Evolutionary conservation across 2,888 invertebrate genomes (phyloP).

Genomic region (Epinotia ramella): DNA sequence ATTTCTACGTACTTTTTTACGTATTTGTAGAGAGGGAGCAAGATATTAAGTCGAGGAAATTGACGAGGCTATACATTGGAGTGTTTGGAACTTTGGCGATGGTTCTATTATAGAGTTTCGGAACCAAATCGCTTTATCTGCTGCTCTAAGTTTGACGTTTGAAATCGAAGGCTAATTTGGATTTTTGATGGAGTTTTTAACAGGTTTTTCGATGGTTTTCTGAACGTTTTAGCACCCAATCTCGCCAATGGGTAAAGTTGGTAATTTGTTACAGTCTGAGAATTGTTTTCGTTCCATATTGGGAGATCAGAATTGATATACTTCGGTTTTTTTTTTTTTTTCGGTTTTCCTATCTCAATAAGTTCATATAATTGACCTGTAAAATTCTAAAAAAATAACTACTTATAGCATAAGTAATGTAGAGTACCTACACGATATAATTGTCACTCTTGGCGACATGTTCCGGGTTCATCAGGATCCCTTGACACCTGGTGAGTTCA

Average conservation of each 20-base stretch:
- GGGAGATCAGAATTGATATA: neutral
- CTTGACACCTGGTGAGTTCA: too few relatives aligned
- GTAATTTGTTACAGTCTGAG: neutral
- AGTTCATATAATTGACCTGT: too few relatives aligned
- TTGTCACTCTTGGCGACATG: too few relatives aligned
- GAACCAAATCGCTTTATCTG: conserved; percentile 49
- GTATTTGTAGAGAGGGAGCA: neutral
- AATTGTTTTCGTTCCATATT: conserved; percentile 5
- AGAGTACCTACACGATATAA: too few relatives aligned
- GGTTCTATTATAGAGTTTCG: conserved; percentile 53
- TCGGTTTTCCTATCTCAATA: neutral
- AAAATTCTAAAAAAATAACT: too few relatives aligned
- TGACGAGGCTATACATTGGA: neutral
- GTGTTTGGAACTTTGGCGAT: conserved; percentile 45
- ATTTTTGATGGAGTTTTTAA: conserved; percentile 36
- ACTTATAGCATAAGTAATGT: too few relatives aligned
- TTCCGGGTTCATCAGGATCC: too few relatives aligned
- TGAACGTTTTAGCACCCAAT: conserved; percentile 31
- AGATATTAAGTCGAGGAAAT: neutral
- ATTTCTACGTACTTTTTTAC: neutral
- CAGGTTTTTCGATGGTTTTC: conserved; percentile 20
- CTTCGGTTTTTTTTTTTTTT: neutral
- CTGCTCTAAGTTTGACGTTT: conserved; percentile 35
- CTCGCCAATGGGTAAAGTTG: neutral
- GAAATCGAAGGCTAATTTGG: conserved; percentile 40